Base-by-base conservation (phyloP, 2,888 invertebrate species). In the Meghimatium bilineatum region DNA sequence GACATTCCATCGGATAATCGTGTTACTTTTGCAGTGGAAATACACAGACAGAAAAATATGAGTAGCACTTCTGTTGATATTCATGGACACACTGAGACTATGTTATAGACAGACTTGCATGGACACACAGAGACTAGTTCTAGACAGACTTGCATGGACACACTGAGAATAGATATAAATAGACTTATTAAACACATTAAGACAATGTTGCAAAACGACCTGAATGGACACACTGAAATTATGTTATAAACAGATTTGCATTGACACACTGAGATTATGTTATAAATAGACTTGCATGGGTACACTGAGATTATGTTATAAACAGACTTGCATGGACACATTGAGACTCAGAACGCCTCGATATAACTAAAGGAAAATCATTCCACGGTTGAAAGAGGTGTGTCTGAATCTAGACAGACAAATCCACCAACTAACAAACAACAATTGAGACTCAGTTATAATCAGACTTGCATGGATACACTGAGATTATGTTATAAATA, bases 21-120 rank as follows among this genome's bases (percentile, higher is more conserved):
- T 77, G 87, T 92, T 20, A 91, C 90, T 6, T 92, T 91, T 86
- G 87, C 90, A 10, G 92, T 90, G n/a, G 92, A 92, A 78, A 88
- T 92, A 10, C 92, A 92, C 79, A 86, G 90, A 56, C 91, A 91
- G 86, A 91, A 90, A 85, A 89, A 88, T n/a, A 77, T 88, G 36
- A 90, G 89, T 2, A 88, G 89, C 12, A 87, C 88, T 17, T 52
- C 80, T 29, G 44, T 63, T 29, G 78, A 78, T n/a, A 82, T 83
- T 38, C 78, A 83, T 60, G 83, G 83, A 17, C 83, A 83, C 32
- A 83, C 78, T 34, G 83, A 83, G 71, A 83, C 83, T n/a, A 77
- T 34, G 49, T 49, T 82, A 36, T 82, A 52, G 80, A 72, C 23
- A 12, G 60, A 71, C 3, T n/a, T 20, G 38, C 60, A 63, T 63